Evolutionary conservation across 2,113 vertebrate species (phyloP).

Genomic region (Pungitius pungitius): DNA sequence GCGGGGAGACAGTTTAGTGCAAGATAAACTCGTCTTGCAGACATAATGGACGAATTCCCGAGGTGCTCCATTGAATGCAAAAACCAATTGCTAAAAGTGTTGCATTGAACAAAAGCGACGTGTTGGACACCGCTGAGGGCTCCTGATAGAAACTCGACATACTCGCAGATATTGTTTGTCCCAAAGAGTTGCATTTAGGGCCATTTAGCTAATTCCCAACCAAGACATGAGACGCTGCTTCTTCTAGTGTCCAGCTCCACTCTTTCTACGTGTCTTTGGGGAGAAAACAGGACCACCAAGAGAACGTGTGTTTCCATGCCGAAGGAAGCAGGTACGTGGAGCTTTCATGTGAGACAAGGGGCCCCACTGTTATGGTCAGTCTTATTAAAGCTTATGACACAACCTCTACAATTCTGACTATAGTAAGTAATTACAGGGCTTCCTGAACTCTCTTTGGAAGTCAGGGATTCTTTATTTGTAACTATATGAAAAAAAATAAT

Average conservation of each 20-base stretch:
- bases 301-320: neutral
- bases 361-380: neutral
- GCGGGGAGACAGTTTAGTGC: neutral
- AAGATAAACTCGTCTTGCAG: conserved; percentile 8
- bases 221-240: neutral
- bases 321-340: neutral
- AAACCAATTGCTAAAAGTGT: neutral
- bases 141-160: neutral
- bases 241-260: neutral
- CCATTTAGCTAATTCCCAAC: neutral
- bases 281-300: conserved; percentile 2
- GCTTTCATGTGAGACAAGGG: neutral
- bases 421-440: too few species aligned
- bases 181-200: neutral
- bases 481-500: neutral
- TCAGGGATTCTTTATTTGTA: neutral
- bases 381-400: neutral
- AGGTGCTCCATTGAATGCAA: neutral
- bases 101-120: neutral
- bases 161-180: neutral
- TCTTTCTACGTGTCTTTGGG: neutral
- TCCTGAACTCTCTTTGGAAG: neutral
- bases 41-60: neutral
- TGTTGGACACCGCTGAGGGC: neutral
- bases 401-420: neutral